Evolutionary conservation across 1,140 invertebrate species (phyloP).

Genomic region (Nymphalis io): DNA sequence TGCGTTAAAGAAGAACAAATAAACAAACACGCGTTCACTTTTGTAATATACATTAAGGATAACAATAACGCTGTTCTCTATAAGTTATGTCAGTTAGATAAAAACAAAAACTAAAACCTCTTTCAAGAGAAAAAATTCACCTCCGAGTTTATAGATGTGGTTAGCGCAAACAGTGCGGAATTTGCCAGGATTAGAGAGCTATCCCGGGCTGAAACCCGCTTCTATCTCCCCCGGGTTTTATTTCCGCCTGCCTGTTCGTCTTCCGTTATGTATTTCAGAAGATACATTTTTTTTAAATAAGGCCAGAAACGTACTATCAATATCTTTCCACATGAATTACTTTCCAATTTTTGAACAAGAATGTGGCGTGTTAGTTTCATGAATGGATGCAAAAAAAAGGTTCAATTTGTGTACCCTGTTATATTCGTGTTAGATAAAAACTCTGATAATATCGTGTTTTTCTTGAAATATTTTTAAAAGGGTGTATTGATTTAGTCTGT

Average conservation of each 20-base stretch:
- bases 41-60: too few relatives aligned
- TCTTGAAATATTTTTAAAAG: too few relatives aligned
- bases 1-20: too few relatives aligned
- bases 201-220: conserved; percentile 15
- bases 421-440: too few relatives aligned
- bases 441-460: too few relatives aligned
- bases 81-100: neutral
- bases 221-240: conserved; percentile 4
- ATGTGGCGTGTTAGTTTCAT: too few relatives aligned
- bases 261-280: conserved; percentile 11
- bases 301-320: neutral
- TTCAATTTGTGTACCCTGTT: too few relatives aligned
- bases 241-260: conserved; percentile 20
- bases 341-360: too few relatives aligned
- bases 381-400: too few relatives aligned
- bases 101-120: neutral
- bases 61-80: neutral
- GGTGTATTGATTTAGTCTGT: too few relatives aligned
- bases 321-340: too few relatives aligned
- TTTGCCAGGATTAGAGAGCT: conserved; percentile 13
- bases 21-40: too few relatives aligned
- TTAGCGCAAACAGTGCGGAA: conserved; percentile 11
- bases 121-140: neutral
- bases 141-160: conserved; percentile 8
- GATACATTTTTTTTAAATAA: conserved; percentile 4